These are phyloP conservation scores for Phataginus tetradactyla DNA, from an alignment of 2,797 vertebrate species.

Conservation along the genomic window DNA sequence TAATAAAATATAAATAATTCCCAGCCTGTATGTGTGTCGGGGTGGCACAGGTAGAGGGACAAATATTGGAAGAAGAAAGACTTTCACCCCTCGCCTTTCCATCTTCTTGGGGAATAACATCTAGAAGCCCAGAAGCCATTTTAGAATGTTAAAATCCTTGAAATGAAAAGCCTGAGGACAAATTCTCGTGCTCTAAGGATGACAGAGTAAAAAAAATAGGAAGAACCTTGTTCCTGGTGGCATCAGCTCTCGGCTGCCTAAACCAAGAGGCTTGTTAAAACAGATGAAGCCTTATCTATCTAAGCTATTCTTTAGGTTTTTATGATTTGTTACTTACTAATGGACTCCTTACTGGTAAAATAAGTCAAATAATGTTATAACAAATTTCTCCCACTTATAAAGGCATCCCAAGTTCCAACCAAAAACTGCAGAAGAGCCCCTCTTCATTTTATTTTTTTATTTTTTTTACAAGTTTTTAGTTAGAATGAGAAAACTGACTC, in stretches of 20 bases:
- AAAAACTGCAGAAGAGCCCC: background rate
- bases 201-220: background rate
- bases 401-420: background rate
- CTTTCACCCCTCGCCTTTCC: background rate
- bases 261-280: background rate
- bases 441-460: background rate
- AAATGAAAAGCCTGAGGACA: background rate
- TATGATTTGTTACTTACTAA: background rate
- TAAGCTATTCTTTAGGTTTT: background rate
- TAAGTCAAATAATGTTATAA: background rate
- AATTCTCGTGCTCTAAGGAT: background rate
- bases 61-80: background rate
- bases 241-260: background rate
- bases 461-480: background rate
- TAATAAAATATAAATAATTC: background rate
- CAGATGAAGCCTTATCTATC: background rate
- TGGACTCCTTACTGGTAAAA: background rate
- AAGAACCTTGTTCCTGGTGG: background rate
- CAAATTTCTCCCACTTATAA: background rate
- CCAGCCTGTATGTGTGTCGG: background rate
- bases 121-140: background rate
- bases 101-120: background rate
- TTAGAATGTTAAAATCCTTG: background rate
- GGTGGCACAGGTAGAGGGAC: too few species aligned
- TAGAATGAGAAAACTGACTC: constrained; percentile 2